Base-by-base conservation (phyloP, 2,888 invertebrate species). In the Parnassius mnemosyne region DNA sequence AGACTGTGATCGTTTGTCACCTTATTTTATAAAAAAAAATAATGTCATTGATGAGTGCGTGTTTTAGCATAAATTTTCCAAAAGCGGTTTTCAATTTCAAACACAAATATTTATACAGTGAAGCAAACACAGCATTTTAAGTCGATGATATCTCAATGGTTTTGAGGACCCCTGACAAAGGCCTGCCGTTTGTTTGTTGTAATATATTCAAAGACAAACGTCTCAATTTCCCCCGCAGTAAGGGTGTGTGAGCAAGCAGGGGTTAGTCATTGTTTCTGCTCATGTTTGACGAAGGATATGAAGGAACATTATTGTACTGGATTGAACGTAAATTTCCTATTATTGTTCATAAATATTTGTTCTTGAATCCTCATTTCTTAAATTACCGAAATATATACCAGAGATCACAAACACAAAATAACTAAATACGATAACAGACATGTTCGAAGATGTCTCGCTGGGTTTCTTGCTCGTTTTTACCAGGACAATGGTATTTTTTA, bases 141-240 rank as follows among this genome's bases (percentile, higher is more conserved):
- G 60, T 66, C 46, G 61, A 59, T 56, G 58, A 57, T 56, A 53
- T 58, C 59, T 58, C 63, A 60, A 51, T 58, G 51, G 53, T 43
- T 46, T 16, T 53, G 55, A 12, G 61, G 47, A 52, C 56, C 53
- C 58, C 49, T 16, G 63, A 56, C 56, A 51, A 41, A 53, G 57
- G 57, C 60, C 64, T 70, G 70, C 49, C 75, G 71, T 72, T 72
- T 75, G 74, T 71, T 67, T 67, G 56, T 57, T 71, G 71, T 76
- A 71, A 73, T 78, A 75, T 74, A 78, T 74, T 74, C 75, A 68
- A 79, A 82, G 78, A 80, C 79, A 78, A 82, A 81, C 82, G 80
- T 79, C 81, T 84, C 81, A 75, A 76, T 83, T 76, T 73, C 74
- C 74, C 69, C 68, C 54, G 69, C 67, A 68, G 58, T 58, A 57